Percentiles rank a stretch among this genome's conserved stretches.
phyloP scores from a whole-genome alignment of 1,140 invertebrate species.

The Ceratina australensis region DNA sequence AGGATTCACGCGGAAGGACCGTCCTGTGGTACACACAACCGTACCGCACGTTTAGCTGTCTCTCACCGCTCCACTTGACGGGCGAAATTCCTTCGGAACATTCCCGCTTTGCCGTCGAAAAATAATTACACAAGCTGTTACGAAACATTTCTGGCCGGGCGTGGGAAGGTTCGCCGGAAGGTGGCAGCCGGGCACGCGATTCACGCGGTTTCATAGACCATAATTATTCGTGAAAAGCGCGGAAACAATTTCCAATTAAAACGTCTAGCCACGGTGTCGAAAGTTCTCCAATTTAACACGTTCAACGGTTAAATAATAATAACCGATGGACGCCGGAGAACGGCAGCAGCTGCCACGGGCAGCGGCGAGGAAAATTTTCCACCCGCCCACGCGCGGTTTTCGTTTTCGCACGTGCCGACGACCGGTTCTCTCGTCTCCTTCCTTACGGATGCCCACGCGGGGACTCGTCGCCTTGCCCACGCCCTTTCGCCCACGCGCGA shows the following conservation, averaged over 20 bases:
- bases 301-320: conserved; percentile 7
- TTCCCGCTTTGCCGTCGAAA: not conserved
- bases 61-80: too few species aligned
- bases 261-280: conserved; percentile 33
- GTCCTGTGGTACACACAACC: too few species aligned
- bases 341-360: not conserved
- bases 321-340: not conserved
- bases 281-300: conserved; percentile 43
- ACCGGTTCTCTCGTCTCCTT: too few species aligned
- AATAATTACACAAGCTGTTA: conserved; percentile 17
- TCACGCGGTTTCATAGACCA: conserved; percentile 2
- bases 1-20: too few species aligned
- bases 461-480: conserved; percentile 47
- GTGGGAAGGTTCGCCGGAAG: not conserved
- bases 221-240: conserved; percentile 38
- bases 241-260: conserved; percentile 46
- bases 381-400: too few species aligned
- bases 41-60: too few species aligned
- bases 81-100: not conserved
- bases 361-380: not conserved
- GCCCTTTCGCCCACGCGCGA: conserved; percentile 25
- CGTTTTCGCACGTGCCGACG: too few species aligned
- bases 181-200: conserved; percentile 12
- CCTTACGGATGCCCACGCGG: conserved; percentile 33
- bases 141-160: not conserved